Evolutionary conservation across 2,888 invertebrate genomes (phyloP).

Genomic region (Achlya flavicornis): DNA sequence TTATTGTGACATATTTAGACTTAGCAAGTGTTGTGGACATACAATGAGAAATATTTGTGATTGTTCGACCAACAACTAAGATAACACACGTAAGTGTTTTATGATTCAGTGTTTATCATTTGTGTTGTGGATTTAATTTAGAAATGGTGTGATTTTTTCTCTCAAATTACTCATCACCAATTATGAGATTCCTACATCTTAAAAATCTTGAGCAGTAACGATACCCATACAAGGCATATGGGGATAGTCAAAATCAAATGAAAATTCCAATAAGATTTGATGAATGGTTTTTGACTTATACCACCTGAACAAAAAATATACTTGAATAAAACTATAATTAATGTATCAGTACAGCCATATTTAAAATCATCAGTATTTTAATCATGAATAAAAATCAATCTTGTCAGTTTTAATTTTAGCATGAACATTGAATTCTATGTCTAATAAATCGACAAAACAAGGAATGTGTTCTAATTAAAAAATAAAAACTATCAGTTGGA

Average conservation of each 20-base stretch:
- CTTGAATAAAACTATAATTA: background rate
- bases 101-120: slow-evolving; percentile 23
- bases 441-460: slow-evolving; percentile 21
- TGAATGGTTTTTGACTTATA: background rate
- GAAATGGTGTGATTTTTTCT: slow-evolving; percentile 26
- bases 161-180: background rate
- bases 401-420: slow-evolving; percentile 15
- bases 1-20: slow-evolving; percentile 59
- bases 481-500: slow-evolving; percentile 41
- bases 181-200: background rate
- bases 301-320: too few relatives aligned
- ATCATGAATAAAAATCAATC: background rate
- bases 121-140: slow-evolving; percentile 24
- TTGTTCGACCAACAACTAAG: slow-evolving; percentile 40
- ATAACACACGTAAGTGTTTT: slow-evolving; percentile 58
- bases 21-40: slow-evolving; percentile 58
- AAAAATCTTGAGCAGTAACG: background rate
- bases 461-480: slow-evolving; percentile 47
- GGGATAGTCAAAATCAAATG: background rate
- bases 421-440: slow-evolving; percentile 21
- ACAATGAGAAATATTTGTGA: slow-evolving; percentile 51
- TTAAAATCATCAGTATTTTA: too few relatives aligned
- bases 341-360: too few relatives aligned
- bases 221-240: background rate
- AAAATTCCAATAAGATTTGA: background rate